Conservation (phyloP, 2,888 invertebrate genomes). For the Conistra vaccinii region DNA sequence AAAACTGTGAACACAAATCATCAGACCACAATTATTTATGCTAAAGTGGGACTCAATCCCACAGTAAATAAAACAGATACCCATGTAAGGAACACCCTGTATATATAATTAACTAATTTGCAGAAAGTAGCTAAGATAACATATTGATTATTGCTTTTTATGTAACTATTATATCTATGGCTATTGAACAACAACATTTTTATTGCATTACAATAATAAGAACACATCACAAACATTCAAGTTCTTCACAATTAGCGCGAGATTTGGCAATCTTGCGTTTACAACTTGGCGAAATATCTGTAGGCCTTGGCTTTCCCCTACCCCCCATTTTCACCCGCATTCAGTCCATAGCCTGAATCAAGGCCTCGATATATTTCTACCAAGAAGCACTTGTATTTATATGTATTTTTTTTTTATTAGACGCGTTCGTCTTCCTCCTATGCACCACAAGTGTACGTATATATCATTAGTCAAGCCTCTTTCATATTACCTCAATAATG, state of each 20-base stretch:
- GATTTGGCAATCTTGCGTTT: conserved; percentile 30
- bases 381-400: conserved; percentile 24
- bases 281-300: conserved; percentile 23
- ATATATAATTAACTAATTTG: conserved; percentile 35
- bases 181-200: conserved; percentile 50
- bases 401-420: conserved; percentile 17
- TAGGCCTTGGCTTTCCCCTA: background rate
- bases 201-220: conserved; percentile 51
- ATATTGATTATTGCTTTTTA: conserved; percentile 59
- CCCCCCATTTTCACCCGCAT: background rate
- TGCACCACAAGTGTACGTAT: conserved; percentile 46
- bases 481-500: conserved; percentile 16
- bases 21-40: conserved; percentile 54
- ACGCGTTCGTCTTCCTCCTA: conserved; percentile 4
- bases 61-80: conserved; percentile 42
- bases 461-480: conserved; percentile 55
- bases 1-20: conserved; percentile 61
- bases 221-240: conserved; percentile 60
- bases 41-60: conserved; percentile 37
- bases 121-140: conserved; percentile 32
- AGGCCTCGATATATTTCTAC: conserved; percentile 1
- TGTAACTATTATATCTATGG: conserved; percentile 53
- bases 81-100: conserved; percentile 32
- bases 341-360: background rate
- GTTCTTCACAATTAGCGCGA: conserved; percentile 40